Conservation (phyloP, 1,140 invertebrate species). For the Lordiphosa collinella region DNA sequence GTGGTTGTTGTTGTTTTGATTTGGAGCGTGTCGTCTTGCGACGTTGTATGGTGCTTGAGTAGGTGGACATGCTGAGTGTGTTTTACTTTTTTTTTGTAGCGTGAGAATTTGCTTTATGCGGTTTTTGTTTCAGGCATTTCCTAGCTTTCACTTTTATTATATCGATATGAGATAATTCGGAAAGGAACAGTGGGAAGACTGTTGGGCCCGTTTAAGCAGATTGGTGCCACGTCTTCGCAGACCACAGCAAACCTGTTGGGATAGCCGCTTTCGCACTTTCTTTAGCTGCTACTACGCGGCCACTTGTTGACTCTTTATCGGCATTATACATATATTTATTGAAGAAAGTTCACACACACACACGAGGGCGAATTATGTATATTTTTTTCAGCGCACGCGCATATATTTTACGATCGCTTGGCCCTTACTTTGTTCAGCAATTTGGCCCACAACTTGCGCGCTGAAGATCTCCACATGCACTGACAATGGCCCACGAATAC, state of each 20-base stretch:
- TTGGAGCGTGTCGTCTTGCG: conserved; percentile 62
- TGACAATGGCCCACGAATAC: conserved; percentile 15
- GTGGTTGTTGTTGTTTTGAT: conserved; percentile 44
- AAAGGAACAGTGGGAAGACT: too few species aligned
- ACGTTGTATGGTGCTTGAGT: conserved; percentile 52
- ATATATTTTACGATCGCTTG: conserved; percentile 30
- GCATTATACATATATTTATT: conserved; percentile 20
- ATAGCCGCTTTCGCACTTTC: conserved; percentile 50
- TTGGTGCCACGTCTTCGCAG: conserved; percentile 49
- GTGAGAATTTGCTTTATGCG: conserved; percentile 10
- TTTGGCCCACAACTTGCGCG: conserved; percentile 35
- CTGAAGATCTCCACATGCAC: conserved; percentile 55
- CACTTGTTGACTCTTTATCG: conserved; percentile 20
- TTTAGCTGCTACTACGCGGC: conserved; percentile 17
- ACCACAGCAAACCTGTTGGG: conserved; percentile 33
- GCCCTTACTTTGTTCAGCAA: conserved; percentile 6
- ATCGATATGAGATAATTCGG: background rate
- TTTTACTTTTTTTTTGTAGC: conserved; percentile 1
- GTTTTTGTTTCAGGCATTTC: conserved; percentile 7
- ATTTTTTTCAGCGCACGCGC: background rate
- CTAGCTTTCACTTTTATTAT: conserved; percentile 2
- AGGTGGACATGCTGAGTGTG: conserved; percentile 52
- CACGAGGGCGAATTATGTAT: conserved; percentile 16
- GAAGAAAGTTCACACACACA: conserved; percentile 59
- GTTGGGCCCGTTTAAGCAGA: background rate